Evolutionary conservation across 2,888 invertebrate species (phyloP).

Genomic region (Drosophila falleni): DNA sequence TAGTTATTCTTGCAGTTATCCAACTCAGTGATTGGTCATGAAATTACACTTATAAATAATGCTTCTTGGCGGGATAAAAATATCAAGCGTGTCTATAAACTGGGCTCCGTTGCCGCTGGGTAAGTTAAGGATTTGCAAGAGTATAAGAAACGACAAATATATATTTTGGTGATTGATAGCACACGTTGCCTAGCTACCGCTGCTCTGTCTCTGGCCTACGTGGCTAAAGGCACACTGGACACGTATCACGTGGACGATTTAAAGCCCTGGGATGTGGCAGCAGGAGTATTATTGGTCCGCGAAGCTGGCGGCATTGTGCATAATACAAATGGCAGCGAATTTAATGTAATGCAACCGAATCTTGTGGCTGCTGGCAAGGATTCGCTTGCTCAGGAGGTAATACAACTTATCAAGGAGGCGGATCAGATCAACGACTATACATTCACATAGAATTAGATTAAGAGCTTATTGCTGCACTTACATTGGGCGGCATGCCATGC

Average conservation of each 20-base stretch:
- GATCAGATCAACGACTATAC: conserved; percentile 83
- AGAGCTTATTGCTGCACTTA: conserved; percentile 68
- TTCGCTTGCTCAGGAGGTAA: conserved; percentile 85
- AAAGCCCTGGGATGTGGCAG: conserved; percentile 92
- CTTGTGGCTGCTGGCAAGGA: conserved; percentile 86
- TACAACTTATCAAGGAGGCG: conserved; percentile 86
- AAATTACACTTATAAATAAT: conserved; percentile 80
- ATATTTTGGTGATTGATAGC: conserved; percentile 46
- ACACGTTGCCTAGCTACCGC: conserved; percentile 89
- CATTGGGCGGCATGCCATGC: conserved; percentile 87
- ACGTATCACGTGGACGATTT: conserved; percentile 89
- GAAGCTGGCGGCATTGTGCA: conserved; percentile 91
- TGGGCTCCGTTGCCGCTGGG: conserved; percentile 81
- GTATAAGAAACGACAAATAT: neutral
- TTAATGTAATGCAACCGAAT: conserved; percentile 87
- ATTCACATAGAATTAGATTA: conserved; percentile 54
- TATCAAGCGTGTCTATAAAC: conserved; percentile 78
- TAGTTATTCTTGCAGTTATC: conserved; percentile 68
- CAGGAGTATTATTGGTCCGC: conserved; percentile 89
- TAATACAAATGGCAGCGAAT: conserved; percentile 87
- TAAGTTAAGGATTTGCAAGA: conserved; percentile 37
- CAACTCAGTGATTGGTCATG: conserved; percentile 76
- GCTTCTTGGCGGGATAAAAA: conserved; percentile 75
- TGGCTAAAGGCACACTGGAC: conserved; percentile 89
- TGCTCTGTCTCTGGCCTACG: conserved; percentile 89